Evolutionary conservation across 2,797 vertebrate species (phyloP), one percentile per base, ranked within the genome.

Genomic region (Gymnocypris eckloni): DNA sequence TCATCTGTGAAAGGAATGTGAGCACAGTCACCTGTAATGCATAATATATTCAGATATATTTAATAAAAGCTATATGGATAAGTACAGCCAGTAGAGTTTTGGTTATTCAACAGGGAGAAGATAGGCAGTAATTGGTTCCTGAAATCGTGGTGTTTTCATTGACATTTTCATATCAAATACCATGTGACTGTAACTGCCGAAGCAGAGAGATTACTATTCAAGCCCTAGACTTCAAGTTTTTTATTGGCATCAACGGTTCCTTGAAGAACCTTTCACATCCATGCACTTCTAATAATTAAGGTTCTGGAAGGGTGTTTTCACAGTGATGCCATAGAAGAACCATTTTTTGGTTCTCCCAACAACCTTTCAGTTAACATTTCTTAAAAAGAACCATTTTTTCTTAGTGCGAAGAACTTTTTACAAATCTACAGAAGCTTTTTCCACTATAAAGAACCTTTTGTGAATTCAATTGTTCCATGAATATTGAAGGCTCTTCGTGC

Each of bases 41-140:
- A 69, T 67, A 11, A 37, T 82, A 18, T 39, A 64, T 45, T 59
- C 59, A 67, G 66, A 16, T 43, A 41, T 54, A 71, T 73, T 83
- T 33, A 50, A 61, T 15, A 43, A 83, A 61, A 37, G 41, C 4
- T 20, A 7, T 33, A 56, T n/a, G 25, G 41, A 75, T 48, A 83
- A n/a, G 54, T 18, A 64, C 20, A 59, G 33, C 15, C 13, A 16
- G 33, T 11, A 25, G 1, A 15, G 37, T 33, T 43, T 66, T 61
- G 22, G 12, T 25, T 45, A 33, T 25, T 45, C 11, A 81, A 56
- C n/a, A 10, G 15, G 6, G 54, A 79, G n/a, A 54, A 52, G 48
- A 70, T 66, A 50, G 6, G 28, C 48, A 54, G 48, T 72, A n/a
- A 72, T 20, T 45, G 15, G 10, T 43, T 28, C 50, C 41, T 80